Evolutionary conservation across 1,140 invertebrate genomes (phyloP), one percentile per base, ranked within the genome.

Genomic region (Drosophila tropicalis): DNA sequence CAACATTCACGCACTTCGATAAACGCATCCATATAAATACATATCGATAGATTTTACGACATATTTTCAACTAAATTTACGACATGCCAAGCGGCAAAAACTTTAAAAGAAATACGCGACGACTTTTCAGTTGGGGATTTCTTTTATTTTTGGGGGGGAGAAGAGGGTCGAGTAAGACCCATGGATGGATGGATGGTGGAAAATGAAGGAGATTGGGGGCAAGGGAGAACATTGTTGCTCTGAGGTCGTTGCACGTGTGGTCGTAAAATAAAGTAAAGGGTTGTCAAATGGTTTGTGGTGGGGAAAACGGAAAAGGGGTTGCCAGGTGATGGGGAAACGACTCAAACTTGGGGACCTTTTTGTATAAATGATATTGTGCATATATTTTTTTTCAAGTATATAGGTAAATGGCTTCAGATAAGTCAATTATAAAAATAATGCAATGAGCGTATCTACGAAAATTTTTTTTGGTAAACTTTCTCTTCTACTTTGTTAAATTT

Each of bases 51-150:
- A 76, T 70, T 76, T 86, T 82, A 82, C 72, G 79, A 63, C 62
- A 71, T 67, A 82, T 65, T 86, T 64, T 67, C 69, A 57, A 63
- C 67, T 70, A 72, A 76, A 73, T 76, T 85, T 85, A 70, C 68
- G 78, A 85, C 67, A 68, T 67, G 61, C 56, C 67, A 70, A 64
- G 63, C 60, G 56, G 44, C 39, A 60, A 56, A 78, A 81, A 75
- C 70, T 86, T 75, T 78, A 67, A 74, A 84, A 75, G 65, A 86
- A 86, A 67, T 72, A 68, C 62, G 57, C 61, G 67, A 51, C 39
- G 62, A 51, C 22, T 62, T 15, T 29, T 41, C 32, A 13, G 39
- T 66, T 66, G 61, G 44, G 61, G 25, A n/a, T 36, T 41, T 58
- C 51, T 22, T 51, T 22, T 19, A 9, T 9, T 51, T 51, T 15